phyloP scores from a whole-genome alignment of 2,888 invertebrate species.

The Macaria liturata region DNA sequence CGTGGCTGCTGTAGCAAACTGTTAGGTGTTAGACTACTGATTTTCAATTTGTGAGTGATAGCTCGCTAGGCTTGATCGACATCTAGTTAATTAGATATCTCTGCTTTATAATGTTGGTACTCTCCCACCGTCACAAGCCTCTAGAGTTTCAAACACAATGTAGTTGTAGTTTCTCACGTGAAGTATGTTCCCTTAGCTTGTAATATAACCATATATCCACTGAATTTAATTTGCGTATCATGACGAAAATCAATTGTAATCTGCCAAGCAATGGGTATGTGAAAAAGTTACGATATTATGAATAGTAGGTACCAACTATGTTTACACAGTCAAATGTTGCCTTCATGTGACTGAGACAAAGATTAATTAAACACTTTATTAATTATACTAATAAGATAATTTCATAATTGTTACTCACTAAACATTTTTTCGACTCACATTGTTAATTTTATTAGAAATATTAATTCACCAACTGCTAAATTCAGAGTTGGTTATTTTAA shows the following conservation, averaged over 20 bases:
- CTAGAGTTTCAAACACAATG: slow-evolving; percentile 44
- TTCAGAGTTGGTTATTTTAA: no score
- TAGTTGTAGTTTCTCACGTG: slow-evolving; percentile 63
- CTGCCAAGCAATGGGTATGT: slow-evolving; percentile 15
- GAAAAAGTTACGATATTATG: slow-evolving; percentile 21
- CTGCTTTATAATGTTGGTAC: neutral
- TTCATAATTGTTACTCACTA: no score
- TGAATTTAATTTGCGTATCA: slow-evolving; percentile 30
- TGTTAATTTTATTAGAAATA: no score
- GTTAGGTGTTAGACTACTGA: no score
- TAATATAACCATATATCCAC: slow-evolving; percentile 26
- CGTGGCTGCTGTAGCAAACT: no score
- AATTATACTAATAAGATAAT: slow-evolving; percentile 2
- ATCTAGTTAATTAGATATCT: no score
- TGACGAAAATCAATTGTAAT: slow-evolving; percentile 30
- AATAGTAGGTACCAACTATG: slow-evolving; percentile 5
- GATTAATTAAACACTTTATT: slow-evolving; percentile 1
- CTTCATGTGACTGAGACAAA: slow-evolving; percentile 8
- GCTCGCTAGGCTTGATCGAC: no score
- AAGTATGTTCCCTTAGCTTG: slow-evolving; percentile 13
- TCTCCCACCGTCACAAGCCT: slow-evolving; percentile 44
- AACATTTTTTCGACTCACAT: no score
- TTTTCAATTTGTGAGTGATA: no score
- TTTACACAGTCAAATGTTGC: slow-evolving; percentile 4
- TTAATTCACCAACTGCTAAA: no score